Base-by-base conservation (phyloP, 2,113 vertebrate species). In the Caranx ignobilis region DNA sequence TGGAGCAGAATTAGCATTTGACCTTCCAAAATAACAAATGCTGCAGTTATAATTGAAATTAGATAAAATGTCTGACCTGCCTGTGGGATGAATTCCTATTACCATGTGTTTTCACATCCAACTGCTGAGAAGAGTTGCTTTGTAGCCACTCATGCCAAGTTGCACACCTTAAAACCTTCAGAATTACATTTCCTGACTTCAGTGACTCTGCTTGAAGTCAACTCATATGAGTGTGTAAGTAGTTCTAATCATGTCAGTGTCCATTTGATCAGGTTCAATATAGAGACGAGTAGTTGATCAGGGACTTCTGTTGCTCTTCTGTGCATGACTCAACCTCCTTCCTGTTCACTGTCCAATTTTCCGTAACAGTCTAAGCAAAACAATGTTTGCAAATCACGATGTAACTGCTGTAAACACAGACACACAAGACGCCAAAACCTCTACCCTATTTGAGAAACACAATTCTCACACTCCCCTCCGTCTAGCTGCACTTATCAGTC, bases 201-300 rank as follows among this genome's bases (percentile, higher is more conserved):
- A 15, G 5, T 5, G 11, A 47, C 31, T 54, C 13, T 59, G 16
- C 18, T 56, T 57, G 7, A 43, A 56, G 31, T 13, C 18, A n/a
- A 15, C 6, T 43, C 16, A 39, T 9, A 59, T 35, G 32, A 18
- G 11, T 43, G 15, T 52, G 11, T 63, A 78, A 71, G 71, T 65
- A 48, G n/a, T 26, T 71, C 32, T 9, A 56, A 57, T 12, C 18
- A 48, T 9, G 21, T 64, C 45, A 52, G 50, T n/a, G 35, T 65
- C 37, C 34, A n/a, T 12, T 65, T 62, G 26, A 75, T 35, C 41
- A 59, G 41, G 54, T 39, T 50, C 4, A 66, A 57, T 16, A 66
- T 35, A 52, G 73, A 66, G 52, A 47, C 47, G 18, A 65, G 21
- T 26, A 26, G 12, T 56, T 21, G 31, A 56, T n/a, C 47, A 54